Conservation (phyloP, 2,113 vertebrate species). For the Psophia crepitans region DNA sequence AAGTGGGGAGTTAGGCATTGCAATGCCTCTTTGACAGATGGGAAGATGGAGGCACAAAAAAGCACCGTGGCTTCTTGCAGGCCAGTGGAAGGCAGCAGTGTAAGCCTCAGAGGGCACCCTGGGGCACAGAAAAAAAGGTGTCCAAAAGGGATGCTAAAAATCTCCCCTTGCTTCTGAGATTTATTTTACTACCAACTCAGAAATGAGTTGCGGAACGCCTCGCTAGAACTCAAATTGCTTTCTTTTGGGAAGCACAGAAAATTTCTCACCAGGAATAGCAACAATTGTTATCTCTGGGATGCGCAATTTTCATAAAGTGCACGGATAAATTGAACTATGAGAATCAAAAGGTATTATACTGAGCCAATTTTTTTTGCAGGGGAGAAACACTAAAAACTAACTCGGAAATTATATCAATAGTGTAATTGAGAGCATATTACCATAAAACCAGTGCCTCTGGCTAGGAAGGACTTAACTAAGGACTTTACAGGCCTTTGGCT, state of each 20-base stretch:
- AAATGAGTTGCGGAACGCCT: neutral
- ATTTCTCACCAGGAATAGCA: neutral
- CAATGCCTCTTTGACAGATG: neutral
- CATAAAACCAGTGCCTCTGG: neutral
- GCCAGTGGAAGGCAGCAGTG: neutral
- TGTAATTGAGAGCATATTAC: neutral
- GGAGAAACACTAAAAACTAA: neutral
- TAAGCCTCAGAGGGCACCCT: neutral
- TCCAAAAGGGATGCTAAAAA: neutral
- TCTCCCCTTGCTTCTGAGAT: neutral
- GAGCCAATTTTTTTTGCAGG: neutral
- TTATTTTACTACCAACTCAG: neutral
- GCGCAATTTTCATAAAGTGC: neutral
- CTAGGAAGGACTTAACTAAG: neutral
- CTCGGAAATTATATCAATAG: neutral
- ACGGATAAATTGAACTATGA: neutral
- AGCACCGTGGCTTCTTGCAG: neutral
- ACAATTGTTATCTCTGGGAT: neutral
- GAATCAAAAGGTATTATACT: neutral
- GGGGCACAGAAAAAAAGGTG: neutral
- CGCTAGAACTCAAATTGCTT: neutral
- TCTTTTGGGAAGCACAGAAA: neutral
- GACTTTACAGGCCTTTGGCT: neutral
- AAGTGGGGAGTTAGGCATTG: neutral
- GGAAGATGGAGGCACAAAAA: neutral